Base-by-base conservation (phyloP, 2,888 invertebrate species). In the Corbicula japonica region DNA sequence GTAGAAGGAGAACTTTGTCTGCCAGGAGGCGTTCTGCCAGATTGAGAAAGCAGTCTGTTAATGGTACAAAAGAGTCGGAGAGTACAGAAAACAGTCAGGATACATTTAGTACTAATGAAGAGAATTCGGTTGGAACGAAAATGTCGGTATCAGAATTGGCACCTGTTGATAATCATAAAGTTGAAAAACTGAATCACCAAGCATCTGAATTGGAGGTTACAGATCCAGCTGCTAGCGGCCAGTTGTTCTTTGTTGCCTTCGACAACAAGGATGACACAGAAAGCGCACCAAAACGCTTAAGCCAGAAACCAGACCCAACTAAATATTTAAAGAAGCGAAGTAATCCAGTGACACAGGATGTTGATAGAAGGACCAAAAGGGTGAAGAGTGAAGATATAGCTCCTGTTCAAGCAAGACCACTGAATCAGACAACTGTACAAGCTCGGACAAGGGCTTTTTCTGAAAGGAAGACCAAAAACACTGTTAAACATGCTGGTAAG, bases 261-360 rank as follows among this genome's bases (percentile, higher is more conserved):
- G 72, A 75, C 28, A 66, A 41, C 21, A 65, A 74, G 62, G 26
- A 26, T 18, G 30, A 54, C 34, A 50, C 34, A 38, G 73, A 68
- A 28, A 46, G 26, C 12, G 58, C 48, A 28, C 52, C 28, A 41
- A 70, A 58, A 35, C 54, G 60, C n/a, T 69, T 60, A 30, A 71
- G 69, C 18, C 46, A 58, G 21, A 69, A 48, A 60, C 60, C 63
- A 26, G 77, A 73, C 52, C 83, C 75, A 6, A 70, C 50, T 48
- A 56, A 52, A 46, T 83, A 78, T 32, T 54, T 78, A 52, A 80
- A 76, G 69, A 85, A 81, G 62, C 56, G 80, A 46, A 74, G 78
- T 30, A 83, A 73, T 30, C 38, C 73, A 34, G 60, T 65, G 4
- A 48, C 61, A 30, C 72, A 72, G 28, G 70, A 63, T 26, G 70